Evolutionary conservation across 2,113 vertebrate species (phyloP).

Genomic region (Phyllostomus hastatus): DNA sequence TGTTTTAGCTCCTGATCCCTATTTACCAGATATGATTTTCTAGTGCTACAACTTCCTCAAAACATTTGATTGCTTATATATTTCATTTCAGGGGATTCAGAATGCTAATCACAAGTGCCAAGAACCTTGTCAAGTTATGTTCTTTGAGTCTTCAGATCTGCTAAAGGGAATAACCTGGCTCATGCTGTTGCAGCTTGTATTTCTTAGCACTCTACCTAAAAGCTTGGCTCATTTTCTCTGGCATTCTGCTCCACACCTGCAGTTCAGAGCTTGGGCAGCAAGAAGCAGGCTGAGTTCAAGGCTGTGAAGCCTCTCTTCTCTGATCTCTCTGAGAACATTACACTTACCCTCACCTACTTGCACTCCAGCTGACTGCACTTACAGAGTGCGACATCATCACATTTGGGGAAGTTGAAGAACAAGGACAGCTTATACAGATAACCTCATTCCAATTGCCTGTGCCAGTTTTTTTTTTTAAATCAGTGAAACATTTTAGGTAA

Average conservation of each 20-base stretch:
- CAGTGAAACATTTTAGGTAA: neutral
- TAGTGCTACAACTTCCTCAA: neutral
- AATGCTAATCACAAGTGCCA: constrained; percentile 17
- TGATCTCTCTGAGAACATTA: neutral
- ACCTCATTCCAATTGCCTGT: neutral
- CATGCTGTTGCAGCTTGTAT: neutral
- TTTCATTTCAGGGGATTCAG: neutral
- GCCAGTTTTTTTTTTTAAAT: neutral
- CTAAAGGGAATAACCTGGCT: neutral
- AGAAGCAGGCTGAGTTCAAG: neutral
- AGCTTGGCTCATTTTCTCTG: neutral
- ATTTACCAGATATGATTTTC: neutral
- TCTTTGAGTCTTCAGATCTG: constrained; percentile 6
- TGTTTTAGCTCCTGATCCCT: neutral
- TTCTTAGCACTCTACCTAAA: constrained; percentile 2
- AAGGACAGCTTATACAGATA: neutral
- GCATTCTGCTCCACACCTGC: neutral
- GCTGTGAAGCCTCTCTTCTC: neutral
- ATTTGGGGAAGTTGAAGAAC: neutral
- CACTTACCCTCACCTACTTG: neutral
- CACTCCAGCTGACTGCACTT: neutral
- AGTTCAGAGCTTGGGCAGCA: neutral
- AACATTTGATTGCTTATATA: neutral
- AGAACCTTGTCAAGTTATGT: neutral
- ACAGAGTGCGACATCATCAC: neutral